Base-by-base conservation (phyloP, 2,797 vertebrate genomes). In the Pterois miles region DNA sequence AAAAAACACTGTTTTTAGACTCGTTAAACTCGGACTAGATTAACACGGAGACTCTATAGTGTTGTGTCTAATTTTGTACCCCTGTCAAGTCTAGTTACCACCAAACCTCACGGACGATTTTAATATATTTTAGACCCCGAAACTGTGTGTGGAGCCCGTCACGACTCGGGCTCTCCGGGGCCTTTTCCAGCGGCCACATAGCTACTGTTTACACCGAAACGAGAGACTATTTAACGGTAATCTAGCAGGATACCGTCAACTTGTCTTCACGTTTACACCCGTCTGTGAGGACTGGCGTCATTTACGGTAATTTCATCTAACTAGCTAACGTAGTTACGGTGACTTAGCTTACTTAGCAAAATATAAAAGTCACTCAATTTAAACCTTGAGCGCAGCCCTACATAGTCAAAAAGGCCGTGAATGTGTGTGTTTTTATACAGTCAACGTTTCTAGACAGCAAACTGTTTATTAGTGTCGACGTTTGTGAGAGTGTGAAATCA, bases 311-410 rank as follows among this genome's bases (percentile, higher is more conserved):
- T n/a, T 13, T 9, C n/a, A 46, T 23, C 18, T 14, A n/a, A 33
- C 81, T 80, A 85, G 78, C 81, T 60, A 43, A 14, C 40, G 29
- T 29, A 33, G 20, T 52, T 40, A 64, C 74, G 73, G 10, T 71
- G n/a, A 76, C 57, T 77, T 74, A 72, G 59, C 84, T 79, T n/a
- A 31, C 2, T 60, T 57, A 67, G 72, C 77, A 54, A 23, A 40
- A 60, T 33, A 66, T 3, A 2, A 22, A 69, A 82, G 65, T 1
- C 1, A 6, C 5, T 14, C 8, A 40, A 46, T 12, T 2, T 10
- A 0, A 63, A 23, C 4, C 18, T 2, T 2, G 0, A 7, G 5
- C 5, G 5, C 52, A 5, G 11, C 6, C 25, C 14, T 0, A 0
- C 14, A 9, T 3, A 12, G 3, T 18, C 2, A 33, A 1, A 3